These are phyloP conservation scores for Panurus biarmicus DNA, from an alignment of 2,113 vertebrate species.

Conservation along the genomic window DNA sequence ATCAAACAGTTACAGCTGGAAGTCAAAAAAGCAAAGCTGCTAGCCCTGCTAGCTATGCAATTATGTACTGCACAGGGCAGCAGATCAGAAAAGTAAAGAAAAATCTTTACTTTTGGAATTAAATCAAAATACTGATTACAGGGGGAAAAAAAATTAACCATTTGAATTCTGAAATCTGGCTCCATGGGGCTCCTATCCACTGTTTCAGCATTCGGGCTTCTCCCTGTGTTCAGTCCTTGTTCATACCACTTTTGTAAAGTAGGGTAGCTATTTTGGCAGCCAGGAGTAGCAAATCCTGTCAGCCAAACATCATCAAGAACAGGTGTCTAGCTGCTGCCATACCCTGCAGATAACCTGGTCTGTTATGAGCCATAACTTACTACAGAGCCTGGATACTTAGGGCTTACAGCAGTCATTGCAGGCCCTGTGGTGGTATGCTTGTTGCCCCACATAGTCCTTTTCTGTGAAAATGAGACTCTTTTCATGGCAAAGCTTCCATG, in stretches of 20 bases:
- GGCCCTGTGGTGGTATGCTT: not conserved
- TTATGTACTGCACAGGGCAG: not conserved
- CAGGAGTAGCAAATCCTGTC: not conserved
- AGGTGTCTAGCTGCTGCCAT: not conserved
- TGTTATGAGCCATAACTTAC: not conserved
- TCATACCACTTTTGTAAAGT: not conserved
- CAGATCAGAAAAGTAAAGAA: not conserved
- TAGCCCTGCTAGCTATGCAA: not conserved
- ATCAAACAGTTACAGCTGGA: slow-evolving; percentile 16
- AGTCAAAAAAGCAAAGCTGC: slow-evolving; percentile 12
- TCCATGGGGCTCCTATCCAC: not conserved
- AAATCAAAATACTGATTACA: not conserved
- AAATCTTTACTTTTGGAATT: not conserved
- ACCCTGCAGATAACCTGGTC: not conserved
- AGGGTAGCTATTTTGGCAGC: not conserved
- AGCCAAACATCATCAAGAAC: not conserved
- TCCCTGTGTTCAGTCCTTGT: not conserved
- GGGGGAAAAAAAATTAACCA: not conserved
- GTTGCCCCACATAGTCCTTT: not conserved
- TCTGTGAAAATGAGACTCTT: not conserved
- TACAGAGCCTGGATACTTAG: not conserved
- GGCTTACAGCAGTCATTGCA: not conserved
- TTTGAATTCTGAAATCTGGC: not conserved
- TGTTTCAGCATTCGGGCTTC: not conserved
- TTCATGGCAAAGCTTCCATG: not conserved